Evolutionary conservation across 2,888 invertebrate genomes (phyloP).

Genomic region (Drosophila mercatorum): DNA sequence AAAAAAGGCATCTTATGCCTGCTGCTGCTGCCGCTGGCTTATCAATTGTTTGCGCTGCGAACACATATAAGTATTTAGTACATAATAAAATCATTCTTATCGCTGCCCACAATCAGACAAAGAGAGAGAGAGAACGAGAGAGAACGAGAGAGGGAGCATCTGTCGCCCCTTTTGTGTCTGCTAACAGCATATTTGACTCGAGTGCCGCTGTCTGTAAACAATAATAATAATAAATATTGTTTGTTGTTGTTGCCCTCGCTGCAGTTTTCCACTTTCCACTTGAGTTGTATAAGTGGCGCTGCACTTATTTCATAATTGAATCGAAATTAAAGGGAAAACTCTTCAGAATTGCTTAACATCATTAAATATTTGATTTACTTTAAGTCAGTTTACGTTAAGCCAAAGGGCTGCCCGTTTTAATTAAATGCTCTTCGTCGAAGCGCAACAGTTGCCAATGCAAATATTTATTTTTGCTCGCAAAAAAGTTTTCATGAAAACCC

Average conservation of each 20-base stretch:
- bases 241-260: neutral
- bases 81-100: slow-evolving; percentile 44
- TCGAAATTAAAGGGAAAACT: slow-evolving; percentile 18
- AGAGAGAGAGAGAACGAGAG: slow-evolving; percentile 9
- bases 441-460: slow-evolving; percentile 30
- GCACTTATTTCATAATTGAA: slow-evolving; percentile 38
- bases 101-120: slow-evolving; percentile 44
- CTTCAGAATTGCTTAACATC: slow-evolving; percentile 34
- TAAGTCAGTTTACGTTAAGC: slow-evolving; percentile 37
- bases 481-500: slow-evolving; percentile 16
- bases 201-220: slow-evolving; percentile 24
- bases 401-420: slow-evolving; percentile 33
- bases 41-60: slow-evolving; percentile 52
- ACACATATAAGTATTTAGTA: slow-evolving; percentile 13
- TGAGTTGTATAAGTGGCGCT: slow-evolving; percentile 49
- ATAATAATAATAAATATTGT: slow-evolving; percentile 15
- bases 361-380: slow-evolving; percentile 36
- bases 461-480: slow-evolving; percentile 19
- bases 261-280: slow-evolving; percentile 53
- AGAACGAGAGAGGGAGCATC: neutral
- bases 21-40: slow-evolving; percentile 28
- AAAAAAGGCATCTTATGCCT: slow-evolving; percentile 20
- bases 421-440: slow-evolving; percentile 29
- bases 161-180: slow-evolving; percentile 24
- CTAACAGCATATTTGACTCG: too few relatives aligned